A percentile compares a stretch with the other conserved stretches of the same genome.
These are phyloP conservation scores for Drosophila ananassae DNA, from an alignment of 1,140 invertebrate genomes.

Conservation along the genomic window DNA sequence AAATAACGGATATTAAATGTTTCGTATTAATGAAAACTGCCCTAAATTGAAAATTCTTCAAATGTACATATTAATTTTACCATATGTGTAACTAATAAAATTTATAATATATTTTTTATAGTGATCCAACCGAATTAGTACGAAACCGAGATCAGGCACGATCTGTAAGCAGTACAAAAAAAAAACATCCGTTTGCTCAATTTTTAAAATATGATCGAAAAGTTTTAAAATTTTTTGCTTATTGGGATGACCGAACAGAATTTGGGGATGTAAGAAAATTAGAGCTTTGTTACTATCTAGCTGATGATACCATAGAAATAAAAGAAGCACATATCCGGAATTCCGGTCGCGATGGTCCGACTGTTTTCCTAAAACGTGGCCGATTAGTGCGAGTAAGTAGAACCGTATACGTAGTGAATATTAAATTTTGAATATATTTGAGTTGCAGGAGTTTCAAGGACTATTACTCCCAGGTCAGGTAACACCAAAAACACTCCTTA, in stretches of 20 bases:
- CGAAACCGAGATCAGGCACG: slow-evolving; percentile 62
- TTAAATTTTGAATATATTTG: too few species aligned
- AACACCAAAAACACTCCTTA: slow-evolving; percentile 88
- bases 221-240: slow-evolving; percentile 92
- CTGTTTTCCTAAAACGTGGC: slow-evolving; percentile 89
- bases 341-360: slow-evolving; percentile 88
- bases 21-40: too few species aligned
- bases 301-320: slow-evolving; percentile 95
- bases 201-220: slow-evolving; percentile 91
- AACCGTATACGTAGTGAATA: not conserved
- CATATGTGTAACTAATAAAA: too few species aligned
- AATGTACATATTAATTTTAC: not conserved
- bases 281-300: slow-evolving; percentile 92
- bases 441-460: slow-evolving; percentile 67
- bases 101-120: not conserved
- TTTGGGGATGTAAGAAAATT: slow-evolving; percentile 90
- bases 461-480: slow-evolving; percentile 86
- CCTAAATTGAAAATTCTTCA: too few species aligned
- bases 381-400: slow-evolving; percentile 89
- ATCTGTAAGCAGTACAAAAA: slow-evolving; percentile 24
- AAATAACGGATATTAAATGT: too few species aligned
- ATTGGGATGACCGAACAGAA: slow-evolving; percentile 94
- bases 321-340: slow-evolving; percentile 89
- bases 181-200: slow-evolving; percentile 86
- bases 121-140: slow-evolving; percentile 85